These are phyloP conservation scores for Vombatus ursinus DNA, from an alignment of 2,113 vertebrate genomes.

Conservation along the genomic window DNA sequence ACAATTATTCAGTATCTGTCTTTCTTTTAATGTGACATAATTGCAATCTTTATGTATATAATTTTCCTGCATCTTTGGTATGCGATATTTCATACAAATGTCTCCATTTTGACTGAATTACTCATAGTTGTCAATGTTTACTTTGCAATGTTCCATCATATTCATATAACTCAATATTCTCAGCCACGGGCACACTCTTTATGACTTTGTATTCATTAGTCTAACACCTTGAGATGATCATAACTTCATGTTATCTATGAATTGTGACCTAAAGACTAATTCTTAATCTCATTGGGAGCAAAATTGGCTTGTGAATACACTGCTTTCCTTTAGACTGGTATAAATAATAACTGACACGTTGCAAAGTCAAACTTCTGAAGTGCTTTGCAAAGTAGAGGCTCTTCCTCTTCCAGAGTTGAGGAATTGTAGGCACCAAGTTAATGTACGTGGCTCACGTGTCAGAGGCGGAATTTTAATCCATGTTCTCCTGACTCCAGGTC, in stretches of 20 bases:
- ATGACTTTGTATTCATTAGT: constrained; percentile 4
- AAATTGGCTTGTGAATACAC: constrained; percentile 26
- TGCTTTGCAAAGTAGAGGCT: neutral
- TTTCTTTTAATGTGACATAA: neutral
- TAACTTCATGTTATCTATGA: constrained; percentile 2
- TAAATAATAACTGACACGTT: neutral
- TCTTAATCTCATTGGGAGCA: constrained; percentile 28
- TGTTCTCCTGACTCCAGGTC: neutral
- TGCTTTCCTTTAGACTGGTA: constrained; percentile 1
- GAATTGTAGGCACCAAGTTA: neutral
- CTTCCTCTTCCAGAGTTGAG: neutral
- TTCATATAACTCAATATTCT: neutral
- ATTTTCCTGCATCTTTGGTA: neutral
- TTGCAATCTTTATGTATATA: neutral
- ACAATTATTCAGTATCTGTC: neutral
- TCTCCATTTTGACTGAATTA: neutral
- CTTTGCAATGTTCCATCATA: neutral
- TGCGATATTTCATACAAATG: neutral
- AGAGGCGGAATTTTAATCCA: neutral
- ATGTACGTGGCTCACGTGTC: neutral
- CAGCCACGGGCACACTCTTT: neutral
- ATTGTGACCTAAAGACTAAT: constrained; percentile 7
- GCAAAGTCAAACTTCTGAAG: neutral
- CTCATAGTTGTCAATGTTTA: neutral
- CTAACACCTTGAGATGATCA: neutral